A percentile compares a stretch with the other conserved stretches of the same genome.
These are phyloP conservation scores for Heterochromis multidens DNA, from an alignment of 2,113 vertebrate genomes.

Conservation along the genomic window DNA sequence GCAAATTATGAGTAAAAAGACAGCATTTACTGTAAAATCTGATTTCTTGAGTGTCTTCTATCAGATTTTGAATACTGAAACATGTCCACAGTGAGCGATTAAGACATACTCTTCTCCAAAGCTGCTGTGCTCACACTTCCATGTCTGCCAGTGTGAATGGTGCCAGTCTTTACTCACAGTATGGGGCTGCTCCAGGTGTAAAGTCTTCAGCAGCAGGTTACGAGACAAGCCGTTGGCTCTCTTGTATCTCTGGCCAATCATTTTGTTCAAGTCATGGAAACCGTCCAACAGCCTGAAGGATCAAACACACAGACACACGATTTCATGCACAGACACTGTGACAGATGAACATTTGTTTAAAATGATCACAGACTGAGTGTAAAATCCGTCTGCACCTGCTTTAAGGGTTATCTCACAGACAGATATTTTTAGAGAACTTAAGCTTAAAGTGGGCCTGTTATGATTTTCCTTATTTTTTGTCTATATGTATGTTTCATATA, in stretches of 20 bases:
- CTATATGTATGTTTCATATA: not conserved
- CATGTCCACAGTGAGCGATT: not conserved
- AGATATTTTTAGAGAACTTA: not conserved
- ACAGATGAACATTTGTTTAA: not conserved
- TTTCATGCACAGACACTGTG: not conserved
- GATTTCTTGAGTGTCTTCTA: not conserved
- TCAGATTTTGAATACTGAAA: not conserved
- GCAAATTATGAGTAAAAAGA: not conserved
- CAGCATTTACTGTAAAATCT: not conserved
- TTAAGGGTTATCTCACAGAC: not conserved
- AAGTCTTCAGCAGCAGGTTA: conserved; percentile 65
- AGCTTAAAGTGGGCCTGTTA: not conserved
- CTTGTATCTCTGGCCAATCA: conserved; percentile 72
- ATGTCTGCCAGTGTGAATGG: not conserved
- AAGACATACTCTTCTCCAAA: not conserved
- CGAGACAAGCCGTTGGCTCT: conserved; percentile 55
- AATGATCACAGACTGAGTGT: not conserved
- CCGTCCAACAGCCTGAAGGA: conserved; percentile 66
- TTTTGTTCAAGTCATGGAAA: conserved; percentile 76
- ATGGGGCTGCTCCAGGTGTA: conserved; percentile 50
- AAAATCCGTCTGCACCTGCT: accelerated
- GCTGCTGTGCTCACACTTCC: not conserved
- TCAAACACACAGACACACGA: not conserved
- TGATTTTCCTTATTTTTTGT: not conserved
- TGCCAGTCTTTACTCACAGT: conserved; percentile 51